These are phyloP conservation scores for Scleropages formosus DNA, from an alignment of 2,797 vertebrate species.

Conservation along the genomic window DNA sequence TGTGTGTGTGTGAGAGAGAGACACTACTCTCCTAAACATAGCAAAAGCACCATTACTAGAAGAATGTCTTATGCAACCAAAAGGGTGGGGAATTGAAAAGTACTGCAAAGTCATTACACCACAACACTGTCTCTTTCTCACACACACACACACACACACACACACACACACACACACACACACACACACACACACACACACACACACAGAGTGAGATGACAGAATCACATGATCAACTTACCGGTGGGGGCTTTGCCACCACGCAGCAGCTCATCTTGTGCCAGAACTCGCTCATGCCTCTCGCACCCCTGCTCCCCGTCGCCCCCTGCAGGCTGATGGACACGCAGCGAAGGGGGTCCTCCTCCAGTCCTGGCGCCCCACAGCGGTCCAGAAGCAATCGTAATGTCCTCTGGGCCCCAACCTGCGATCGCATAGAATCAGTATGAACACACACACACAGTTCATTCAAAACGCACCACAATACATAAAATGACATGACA, in stretches of 20 bases:
- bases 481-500: too few species aligned
- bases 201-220: not conserved
- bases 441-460: too few species aligned
- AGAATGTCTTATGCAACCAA: not conserved
- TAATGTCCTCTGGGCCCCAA: not conserved
- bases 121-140: not conserved
- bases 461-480: too few species aligned
- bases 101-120: not conserved
- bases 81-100: not conserved
- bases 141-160: not conserved
- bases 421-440: too few species aligned
- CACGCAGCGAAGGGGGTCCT: not conserved
- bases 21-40: not conserved
- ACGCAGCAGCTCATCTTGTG: slow-evolving; percentile 93
- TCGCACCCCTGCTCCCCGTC: slow-evolving; percentile 46
- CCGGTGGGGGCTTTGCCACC: slow-evolving; percentile 85
- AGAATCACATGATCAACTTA: slow-evolving; percentile 58
- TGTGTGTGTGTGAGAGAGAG: slow-evolving; percentile 10
- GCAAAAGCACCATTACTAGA: not conserved
- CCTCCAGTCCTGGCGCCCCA: slow-evolving; percentile 20
- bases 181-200: not conserved
- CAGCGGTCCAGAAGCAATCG: not conserved
- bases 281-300: slow-evolving; percentile 90
- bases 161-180: not conserved
- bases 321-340: slow-evolving; percentile 58